Base-by-base conservation (phyloP, 1,140 invertebrate genomes). In the Doryteuthis pealeii region DNA sequence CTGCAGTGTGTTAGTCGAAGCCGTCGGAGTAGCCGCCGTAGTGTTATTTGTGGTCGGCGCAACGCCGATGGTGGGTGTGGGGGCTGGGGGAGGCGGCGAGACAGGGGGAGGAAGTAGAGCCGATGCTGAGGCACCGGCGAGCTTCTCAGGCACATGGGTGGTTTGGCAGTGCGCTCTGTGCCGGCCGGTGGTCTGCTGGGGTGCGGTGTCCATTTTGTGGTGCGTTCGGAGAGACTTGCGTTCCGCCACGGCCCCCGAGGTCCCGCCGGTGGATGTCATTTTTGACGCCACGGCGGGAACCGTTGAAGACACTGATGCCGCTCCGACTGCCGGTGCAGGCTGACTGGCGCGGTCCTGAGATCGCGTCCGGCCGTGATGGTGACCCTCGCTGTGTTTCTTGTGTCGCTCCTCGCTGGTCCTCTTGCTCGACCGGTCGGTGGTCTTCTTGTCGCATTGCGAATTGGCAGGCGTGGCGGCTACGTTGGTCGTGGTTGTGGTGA, bases 111-210 rank as follows among this genome's bases (percentile, higher is more conserved):
- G 35, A 40, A 40, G 35, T 40, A 40, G 3, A 40, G 15, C 58
- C 73, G 91, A 73, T 87, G 74, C 54, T 92, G 87, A 79, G 92
- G 90, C 80, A 92, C 92, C 33, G 86, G 85, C 30, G 86, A 86
- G 71, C 15, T 78, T 82, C 43, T 82, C 78, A 22, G 80, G 81
- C 70, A 83, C 81, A 75, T 80, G 82, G 32, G 81, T 79, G 32
- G 79, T 85, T 67, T 81, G 78, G 79, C 83, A 83, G 18, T 82
- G 81, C 45, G 80, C 82, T 67, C 80, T 77, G 74, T 81, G 85
- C 70, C 77, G 77, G 66, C 70, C 72, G 73, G 76, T 76, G 49
- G 79, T 82, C 72, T 71, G 82, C 43, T 74, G 75, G 73, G 75
- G 74, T 45, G 54, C 65, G 12, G 76, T 67, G 35, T 76, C 28